Evolutionary conservation across 2,797 vertebrate genomes (phyloP).

Genomic region (Alauda arvensis): DNA sequence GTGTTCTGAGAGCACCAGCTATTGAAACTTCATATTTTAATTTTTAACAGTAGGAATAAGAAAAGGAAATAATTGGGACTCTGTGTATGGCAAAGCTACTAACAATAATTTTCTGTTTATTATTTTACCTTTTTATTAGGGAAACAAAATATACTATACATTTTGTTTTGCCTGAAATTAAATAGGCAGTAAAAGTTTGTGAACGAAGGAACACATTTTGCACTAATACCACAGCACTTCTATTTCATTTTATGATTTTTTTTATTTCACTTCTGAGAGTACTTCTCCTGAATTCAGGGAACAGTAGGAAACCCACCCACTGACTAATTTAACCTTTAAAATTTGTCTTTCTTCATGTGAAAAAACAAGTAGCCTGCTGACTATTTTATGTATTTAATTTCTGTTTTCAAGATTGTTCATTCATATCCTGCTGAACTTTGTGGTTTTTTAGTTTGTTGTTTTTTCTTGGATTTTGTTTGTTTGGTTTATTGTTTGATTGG

Average conservation of each 20-base stretch:
- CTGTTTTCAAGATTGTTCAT: background rate
- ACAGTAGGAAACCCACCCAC: constrained; percentile 18
- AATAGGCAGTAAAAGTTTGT: constrained; percentile 25
- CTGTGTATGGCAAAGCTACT: background rate
- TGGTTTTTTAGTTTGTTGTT: background rate
- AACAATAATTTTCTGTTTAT: background rate
- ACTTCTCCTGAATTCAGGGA: constrained; percentile 4
- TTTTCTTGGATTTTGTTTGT: background rate
- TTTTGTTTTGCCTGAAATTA: constrained; percentile 31
- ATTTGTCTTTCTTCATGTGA: background rate
- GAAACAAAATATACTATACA: background rate
- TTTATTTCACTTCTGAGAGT: constrained; percentile 34
- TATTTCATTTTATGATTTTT: constrained; percentile 30
- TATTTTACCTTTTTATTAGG: constrained; percentile 17
- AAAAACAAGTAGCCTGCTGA: background rate
- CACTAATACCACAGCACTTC: constrained; percentile 24
- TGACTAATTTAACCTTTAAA: constrained; percentile 26
- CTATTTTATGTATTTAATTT: background rate
- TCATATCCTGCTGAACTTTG: background rate
- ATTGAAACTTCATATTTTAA: background rate
- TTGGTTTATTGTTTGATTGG: background rate
- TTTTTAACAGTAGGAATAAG: background rate
- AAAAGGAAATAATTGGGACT: background rate
- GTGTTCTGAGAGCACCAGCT: background rate
- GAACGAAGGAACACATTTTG: constrained; percentile 9